Evolutionary conservation across 2,888 invertebrate genomes (phyloP).

Genomic region (Phoenoteleia sp.): DNA sequence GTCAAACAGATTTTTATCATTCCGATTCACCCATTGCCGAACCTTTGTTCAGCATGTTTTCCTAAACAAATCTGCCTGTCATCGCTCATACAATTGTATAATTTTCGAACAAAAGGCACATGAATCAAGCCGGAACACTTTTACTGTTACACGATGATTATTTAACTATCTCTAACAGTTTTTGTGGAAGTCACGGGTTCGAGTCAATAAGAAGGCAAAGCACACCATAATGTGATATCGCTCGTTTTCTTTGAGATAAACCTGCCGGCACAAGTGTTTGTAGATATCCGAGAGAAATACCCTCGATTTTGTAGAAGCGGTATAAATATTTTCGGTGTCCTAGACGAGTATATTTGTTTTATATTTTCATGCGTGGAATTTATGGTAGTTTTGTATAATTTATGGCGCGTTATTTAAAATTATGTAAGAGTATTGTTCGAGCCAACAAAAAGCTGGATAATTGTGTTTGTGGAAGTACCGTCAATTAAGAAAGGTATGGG

Average conservation of each 20-base stretch:
- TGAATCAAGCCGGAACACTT: conserved; percentile 18
- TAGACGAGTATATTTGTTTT: neutral
- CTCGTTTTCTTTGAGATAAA: conserved; percentile 13
- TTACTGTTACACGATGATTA: neutral
- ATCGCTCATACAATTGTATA: neutral
- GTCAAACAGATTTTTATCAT: too few relatives aligned
- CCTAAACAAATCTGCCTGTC: too few relatives aligned
- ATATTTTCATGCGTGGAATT: neutral
- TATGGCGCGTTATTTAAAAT: too few relatives aligned
- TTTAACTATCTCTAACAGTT: conserved; percentile 16
- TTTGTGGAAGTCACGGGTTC: neutral
- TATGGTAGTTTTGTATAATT: too few relatives aligned
- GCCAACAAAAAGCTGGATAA: too few relatives aligned
- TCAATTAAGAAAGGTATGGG: too few relatives aligned
- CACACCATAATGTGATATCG: conserved; percentile 9
- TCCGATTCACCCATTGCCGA: too few relatives aligned
- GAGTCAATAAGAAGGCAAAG: neutral
- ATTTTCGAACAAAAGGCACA: neutral
- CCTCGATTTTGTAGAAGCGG: conserved; percentile 15
- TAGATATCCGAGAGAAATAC: neutral
- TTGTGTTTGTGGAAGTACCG: too few relatives aligned
- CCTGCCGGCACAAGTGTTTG: neutral
- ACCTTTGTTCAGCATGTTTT: too few relatives aligned
- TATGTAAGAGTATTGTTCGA: too few relatives aligned
- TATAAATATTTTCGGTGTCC: conserved; percentile 1